Conservation (phyloP, 1,140 invertebrate species). For the Camponotus vicinus region DNA sequence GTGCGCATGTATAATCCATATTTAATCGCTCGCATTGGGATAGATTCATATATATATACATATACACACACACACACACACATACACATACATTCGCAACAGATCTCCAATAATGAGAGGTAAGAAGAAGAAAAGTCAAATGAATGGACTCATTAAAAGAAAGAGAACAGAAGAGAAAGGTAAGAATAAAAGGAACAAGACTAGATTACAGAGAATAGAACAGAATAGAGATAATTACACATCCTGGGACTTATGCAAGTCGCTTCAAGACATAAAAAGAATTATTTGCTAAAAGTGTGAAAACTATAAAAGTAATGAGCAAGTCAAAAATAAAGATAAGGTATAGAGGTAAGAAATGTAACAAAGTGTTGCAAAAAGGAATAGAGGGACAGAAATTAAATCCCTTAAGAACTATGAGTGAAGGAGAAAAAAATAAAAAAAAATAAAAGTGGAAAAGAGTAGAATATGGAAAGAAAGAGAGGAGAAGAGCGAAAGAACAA, state of each 20-base stretch:
- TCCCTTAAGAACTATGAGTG: conserved; percentile 46
- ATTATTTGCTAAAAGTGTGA: conserved; percentile 29
- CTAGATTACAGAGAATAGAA: conserved; percentile 24
- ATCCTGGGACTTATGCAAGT: neutral
- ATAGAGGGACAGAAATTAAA: conserved; percentile 45
- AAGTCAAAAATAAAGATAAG: neutral
- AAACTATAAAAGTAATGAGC: conserved; percentile 25
- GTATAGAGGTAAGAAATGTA: conserved; percentile 15
- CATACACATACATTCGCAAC: neutral
- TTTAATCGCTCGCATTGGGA: conserved; percentile 24
- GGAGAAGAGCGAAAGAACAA: conserved; percentile 15
- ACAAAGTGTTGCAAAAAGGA: conserved; percentile 65
- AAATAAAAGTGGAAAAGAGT: neutral
- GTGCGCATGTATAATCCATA: neutral
- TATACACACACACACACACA: no score
- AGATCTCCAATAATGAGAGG: neutral
- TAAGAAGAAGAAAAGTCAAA: conserved; percentile 18
- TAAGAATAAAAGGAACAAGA: conserved; percentile 10
- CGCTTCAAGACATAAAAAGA: conserved; percentile 15
- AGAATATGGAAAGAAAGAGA: neutral
- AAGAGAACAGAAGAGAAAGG: neutral
- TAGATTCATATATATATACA: neutral
- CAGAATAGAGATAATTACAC: conserved; percentile 48
- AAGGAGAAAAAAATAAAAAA: neutral
- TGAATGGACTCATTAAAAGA: conserved; percentile 43